Percentiles rank a stretch among this genome's conserved stretches.
These are phyloP conservation scores for Apteryx mantelli DNA, from an alignment of 2,113 vertebrate species.

Conservation along the genomic window DNA sequence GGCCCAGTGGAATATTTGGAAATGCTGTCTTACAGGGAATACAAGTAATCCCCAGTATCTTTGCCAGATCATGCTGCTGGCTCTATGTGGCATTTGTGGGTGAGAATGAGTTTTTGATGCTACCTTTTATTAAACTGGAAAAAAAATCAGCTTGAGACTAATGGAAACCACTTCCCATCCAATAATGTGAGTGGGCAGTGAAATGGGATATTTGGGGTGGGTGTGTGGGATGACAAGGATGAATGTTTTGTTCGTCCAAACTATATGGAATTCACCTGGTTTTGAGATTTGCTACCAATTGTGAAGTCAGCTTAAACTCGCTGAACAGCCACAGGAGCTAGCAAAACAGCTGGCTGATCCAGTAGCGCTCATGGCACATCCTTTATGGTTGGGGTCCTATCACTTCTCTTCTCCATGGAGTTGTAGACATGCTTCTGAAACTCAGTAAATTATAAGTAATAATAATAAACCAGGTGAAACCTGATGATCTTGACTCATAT, in stretches of 20 bases:
- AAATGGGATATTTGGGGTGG: neutral
- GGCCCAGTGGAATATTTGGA: neutral
- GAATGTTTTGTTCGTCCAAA: neutral
- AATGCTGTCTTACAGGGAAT: neutral
- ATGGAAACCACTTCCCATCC: neutral
- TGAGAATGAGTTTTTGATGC: neutral
- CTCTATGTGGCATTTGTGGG: neutral
- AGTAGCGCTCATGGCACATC: neutral
- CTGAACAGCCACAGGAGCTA: neutral
- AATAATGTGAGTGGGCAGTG: neutral
- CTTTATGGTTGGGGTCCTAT: neutral
- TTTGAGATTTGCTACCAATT: neutral
- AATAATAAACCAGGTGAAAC: neutral
- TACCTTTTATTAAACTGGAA: neutral
- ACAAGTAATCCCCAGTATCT: neutral
- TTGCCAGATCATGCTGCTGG: slow-evolving; percentile 16
- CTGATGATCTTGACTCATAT: neutral
- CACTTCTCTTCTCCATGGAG: neutral
- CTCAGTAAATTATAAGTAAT: neutral
- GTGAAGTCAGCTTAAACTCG: neutral
- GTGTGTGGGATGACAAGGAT: neutral
- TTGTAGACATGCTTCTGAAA: neutral
- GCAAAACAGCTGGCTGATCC: neutral
- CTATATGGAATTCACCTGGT: neutral
- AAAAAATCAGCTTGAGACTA: neutral